Percentiles rank a stretch among this genome's conserved stretches.
These are phyloP conservation scores for Poeciliopsis prolifica DNA, from an alignment of 2,113 vertebrate species.

Conservation along the genomic window DNA sequence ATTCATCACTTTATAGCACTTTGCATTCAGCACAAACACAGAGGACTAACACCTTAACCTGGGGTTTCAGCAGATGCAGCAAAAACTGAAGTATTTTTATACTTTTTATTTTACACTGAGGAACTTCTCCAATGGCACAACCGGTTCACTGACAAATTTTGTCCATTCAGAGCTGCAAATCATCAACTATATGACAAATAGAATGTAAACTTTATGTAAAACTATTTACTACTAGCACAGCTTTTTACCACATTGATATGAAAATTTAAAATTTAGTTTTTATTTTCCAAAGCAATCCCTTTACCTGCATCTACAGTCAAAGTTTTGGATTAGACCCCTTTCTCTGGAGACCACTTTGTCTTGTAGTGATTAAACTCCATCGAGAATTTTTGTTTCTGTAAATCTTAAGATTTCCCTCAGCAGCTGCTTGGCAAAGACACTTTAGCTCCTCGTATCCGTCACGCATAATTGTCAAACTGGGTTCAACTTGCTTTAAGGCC, in stretches of 20 bases:
- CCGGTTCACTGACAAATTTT: constrained; percentile 15
- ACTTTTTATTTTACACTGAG: too few species aligned
- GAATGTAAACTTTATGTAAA: constrained; percentile 9
- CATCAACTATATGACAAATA: constrained; percentile 16
- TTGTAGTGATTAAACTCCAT: neutral
- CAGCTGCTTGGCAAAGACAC: neutral
- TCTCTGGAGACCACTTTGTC: neutral
- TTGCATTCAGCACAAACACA: constrained; percentile 6
- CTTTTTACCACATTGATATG: neutral
- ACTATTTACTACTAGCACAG: too few species aligned
- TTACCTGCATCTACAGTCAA: neutral
- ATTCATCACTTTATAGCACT: constrained; percentile 18
- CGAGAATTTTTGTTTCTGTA: neutral
- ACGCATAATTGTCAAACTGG: constrained; percentile 14
- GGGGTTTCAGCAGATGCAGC: constrained; percentile 9
- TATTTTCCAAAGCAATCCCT: neutral
- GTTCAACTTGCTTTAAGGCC: constrained; percentile 21
- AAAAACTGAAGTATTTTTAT: neutral
- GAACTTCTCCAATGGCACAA: neutral
- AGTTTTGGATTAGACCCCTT: neutral
- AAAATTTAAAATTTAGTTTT: neutral
- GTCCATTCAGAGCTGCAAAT: neutral
- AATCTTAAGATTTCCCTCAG: neutral
- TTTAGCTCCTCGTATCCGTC: neutral
- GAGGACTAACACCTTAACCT: neutral